A percentile compares a stretch with the other conserved stretches of the same genome.
phyloP scores from a whole-genome alignment of 2,113 vertebrate genomes.

The Sitta europaea region DNA sequence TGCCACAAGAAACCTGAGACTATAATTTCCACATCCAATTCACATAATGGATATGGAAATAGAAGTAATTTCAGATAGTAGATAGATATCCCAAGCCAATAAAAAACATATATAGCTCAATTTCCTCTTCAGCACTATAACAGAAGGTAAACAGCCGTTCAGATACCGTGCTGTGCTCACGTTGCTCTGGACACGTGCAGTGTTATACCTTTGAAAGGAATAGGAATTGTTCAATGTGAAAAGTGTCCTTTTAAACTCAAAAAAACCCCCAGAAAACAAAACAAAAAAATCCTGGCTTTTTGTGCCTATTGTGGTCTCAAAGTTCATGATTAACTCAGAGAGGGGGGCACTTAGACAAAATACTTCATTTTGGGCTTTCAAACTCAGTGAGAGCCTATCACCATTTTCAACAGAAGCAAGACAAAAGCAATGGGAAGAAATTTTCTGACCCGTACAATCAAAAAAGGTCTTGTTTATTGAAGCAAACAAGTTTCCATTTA shows the following conservation, averaged over 20 bases:
- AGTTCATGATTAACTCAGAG: background rate
- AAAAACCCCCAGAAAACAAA: background rate
- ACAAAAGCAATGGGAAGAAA: background rate
- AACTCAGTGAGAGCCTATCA: background rate
- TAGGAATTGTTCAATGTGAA: background rate
- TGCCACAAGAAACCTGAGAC: slow-evolving; percentile 45
- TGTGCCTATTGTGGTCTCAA: background rate
- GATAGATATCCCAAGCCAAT: slow-evolving; percentile 55
- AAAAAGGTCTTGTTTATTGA: background rate
- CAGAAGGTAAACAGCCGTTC: slow-evolving; percentile 41
- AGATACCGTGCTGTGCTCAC: background rate
- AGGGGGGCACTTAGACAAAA: background rate
- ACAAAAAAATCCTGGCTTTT: background rate
- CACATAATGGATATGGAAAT: slow-evolving; percentile 54
- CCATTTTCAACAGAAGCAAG: background rate
- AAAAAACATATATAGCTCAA: slow-evolving; percentile 35
- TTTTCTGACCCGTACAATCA: background rate
- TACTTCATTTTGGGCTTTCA: background rate
- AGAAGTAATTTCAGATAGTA: slow-evolving; percentile 45
- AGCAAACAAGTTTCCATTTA: background rate
- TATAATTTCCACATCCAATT: slow-evolving; percentile 43
- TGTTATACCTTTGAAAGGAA: background rate
- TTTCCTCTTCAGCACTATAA: slow-evolving; percentile 23
- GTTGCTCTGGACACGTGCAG: background rate
- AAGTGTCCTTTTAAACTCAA: background rate